Conservation (phyloP, 2,797 vertebrate species). For the Channallabes apus region DNA sequence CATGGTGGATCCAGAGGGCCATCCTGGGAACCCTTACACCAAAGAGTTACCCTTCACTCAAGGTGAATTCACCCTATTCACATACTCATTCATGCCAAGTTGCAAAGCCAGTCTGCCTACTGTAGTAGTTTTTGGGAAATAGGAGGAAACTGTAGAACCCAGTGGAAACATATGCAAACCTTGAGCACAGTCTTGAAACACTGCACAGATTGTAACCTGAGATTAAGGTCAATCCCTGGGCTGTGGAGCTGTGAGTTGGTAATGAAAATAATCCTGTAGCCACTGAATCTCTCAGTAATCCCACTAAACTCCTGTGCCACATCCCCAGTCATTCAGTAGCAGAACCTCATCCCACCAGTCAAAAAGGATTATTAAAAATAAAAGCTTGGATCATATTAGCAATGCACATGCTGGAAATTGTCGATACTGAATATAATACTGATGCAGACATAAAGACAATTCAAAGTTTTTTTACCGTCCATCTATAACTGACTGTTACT, state of each 20-base stretch:
- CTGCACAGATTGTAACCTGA: too few relatives aligned
- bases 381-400: background rate
- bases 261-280: constrained; percentile 10
- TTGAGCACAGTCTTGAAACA: background rate
- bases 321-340: background rate
- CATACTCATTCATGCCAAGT: background rate
- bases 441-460: too few relatives aligned
- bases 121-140: background rate
- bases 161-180: background rate
- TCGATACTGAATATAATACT: background rate
- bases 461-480: background rate
- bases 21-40: background rate
- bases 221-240: background rate
- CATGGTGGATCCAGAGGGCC: background rate
- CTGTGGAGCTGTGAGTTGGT: background rate
- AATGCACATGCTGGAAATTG: background rate
- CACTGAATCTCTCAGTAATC: background rate
- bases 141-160: background rate
- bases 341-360: background rate
- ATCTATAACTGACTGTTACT: background rate
- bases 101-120: background rate
- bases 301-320: background rate
- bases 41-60: background rate
- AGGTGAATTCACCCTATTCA: background rate
- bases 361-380: constrained; percentile 8